Percentiles rank a stretch among this genome's conserved stretches.
Conservation (phyloP, 2,113 vertebrate genomes). For the Todiramphus saurophagus region DNA sequence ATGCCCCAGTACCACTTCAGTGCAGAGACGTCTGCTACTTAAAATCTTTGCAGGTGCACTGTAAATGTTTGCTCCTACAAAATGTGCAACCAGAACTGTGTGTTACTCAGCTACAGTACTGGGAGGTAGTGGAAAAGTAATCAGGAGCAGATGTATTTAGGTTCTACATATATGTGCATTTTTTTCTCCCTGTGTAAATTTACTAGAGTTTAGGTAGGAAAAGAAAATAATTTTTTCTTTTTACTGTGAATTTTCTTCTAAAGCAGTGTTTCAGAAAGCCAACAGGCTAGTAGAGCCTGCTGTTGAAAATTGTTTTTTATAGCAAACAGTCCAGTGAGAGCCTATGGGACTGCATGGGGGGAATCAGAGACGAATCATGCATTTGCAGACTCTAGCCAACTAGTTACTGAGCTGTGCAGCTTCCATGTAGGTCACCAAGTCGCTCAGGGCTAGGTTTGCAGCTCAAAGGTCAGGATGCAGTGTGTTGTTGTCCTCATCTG, state of each 20-base stretch:
- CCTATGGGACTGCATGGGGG: not conserved
- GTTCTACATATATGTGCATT: not conserved
- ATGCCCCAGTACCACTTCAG: not conserved
- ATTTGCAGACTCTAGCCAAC: slow-evolving; percentile 9
- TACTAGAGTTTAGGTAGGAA: not conserved
- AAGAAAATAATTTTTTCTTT: not conserved
- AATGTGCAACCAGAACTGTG: not conserved
- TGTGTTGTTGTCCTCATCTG: not conserved
- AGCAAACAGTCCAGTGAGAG: not conserved
- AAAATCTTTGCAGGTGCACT: not conserved
- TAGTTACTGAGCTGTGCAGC: not conserved
- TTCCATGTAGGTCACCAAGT: slow-evolving; percentile 50
- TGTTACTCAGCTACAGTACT: not conserved
- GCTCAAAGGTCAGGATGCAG: slow-evolving; percentile 12
- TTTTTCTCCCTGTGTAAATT: not conserved
- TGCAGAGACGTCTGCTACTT: not conserved
- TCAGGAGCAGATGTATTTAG: not conserved
- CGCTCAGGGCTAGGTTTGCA: slow-evolving; percentile 38
- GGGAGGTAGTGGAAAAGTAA: not conserved
- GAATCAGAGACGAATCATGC: not conserved
- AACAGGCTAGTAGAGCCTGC: not conserved
- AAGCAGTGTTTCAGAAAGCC: not conserved
- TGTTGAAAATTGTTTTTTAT: not conserved
- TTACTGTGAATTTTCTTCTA: not conserved
- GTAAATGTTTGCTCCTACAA: not conserved